These are phyloP conservation scores for Thalassaphorura encarpata DNA, from an alignment of 1,140 invertebrate species.

Conservation along the genomic window DNA sequence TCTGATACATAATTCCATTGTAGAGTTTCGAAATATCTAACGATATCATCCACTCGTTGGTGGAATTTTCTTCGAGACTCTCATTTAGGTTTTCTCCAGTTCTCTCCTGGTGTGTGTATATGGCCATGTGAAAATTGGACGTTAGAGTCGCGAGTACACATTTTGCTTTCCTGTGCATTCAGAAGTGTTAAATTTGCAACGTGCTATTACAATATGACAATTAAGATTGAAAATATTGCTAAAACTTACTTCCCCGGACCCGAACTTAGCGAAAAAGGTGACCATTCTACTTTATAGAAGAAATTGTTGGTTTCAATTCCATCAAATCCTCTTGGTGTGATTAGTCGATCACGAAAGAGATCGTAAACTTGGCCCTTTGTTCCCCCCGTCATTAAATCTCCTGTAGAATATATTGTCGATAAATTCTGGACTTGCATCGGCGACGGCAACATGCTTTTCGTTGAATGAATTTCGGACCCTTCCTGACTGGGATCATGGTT, in stretches of 20 bases:
- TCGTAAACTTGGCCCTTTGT: constrained; percentile 7
- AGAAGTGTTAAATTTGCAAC: neutral
- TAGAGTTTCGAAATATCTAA: constrained; percentile 9
- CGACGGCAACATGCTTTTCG: neutral
- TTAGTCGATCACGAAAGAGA: constrained; percentile 8
- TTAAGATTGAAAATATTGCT: neutral
- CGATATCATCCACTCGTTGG: neutral
- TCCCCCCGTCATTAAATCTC: neutral
- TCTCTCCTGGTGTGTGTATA: neutral
- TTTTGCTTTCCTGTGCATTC: neutral
- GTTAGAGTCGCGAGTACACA: constrained; percentile 12
- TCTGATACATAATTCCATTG: neutral
- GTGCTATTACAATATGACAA: neutral
- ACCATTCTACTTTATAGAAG: constrained; percentile 17
- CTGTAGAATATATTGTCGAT: neutral
- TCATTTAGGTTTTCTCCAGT: neutral
- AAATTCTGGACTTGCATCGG: neutral
- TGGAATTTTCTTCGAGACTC: too few species aligned
- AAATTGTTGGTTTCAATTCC: constrained; percentile 17
- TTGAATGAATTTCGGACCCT: neutral
- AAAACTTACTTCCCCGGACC: neutral
- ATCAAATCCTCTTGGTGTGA: constrained; percentile 13
- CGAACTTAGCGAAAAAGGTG: neutral
- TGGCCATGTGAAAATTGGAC: constrained; percentile 12
- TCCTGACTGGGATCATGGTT: neutral